Evolutionary conservation across 1,140 invertebrate genomes (phyloP).

Genomic region (Grapholita molesta): DNA sequence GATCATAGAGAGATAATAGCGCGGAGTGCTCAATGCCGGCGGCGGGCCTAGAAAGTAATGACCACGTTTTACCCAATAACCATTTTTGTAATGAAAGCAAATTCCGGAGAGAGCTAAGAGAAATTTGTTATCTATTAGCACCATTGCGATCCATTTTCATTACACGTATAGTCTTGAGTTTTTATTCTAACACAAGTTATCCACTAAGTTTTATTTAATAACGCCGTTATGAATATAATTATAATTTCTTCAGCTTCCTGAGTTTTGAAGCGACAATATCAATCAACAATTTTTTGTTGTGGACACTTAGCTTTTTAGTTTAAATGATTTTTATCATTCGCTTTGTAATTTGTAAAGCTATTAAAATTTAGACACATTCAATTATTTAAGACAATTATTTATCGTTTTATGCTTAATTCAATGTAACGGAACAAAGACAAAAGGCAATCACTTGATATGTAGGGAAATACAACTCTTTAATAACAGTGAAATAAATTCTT

Average conservation of each 20-base stretch:
- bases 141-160: no score
- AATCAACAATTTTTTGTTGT: no score
- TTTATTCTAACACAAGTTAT: no score
- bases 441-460: background rate
- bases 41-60: constrained; percentile 25
- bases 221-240: background rate
- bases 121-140: background rate
- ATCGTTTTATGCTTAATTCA: background rate
- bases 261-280: background rate
- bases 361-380: background rate
- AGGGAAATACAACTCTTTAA: background rate
- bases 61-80: constrained; percentile 15
- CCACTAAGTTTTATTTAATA: no score
- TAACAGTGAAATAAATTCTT: background rate
- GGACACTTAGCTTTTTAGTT: no score
- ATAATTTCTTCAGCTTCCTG: background rate
- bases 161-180: background rate
- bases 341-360: background rate
- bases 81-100: constrained; percentile 10
- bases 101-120: background rate
- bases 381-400: background rate
- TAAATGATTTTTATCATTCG: background rate
- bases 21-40: constrained; percentile 6
- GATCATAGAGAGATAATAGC: constrained; percentile 30
- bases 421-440: background rate